These are phyloP conservation scores for Aspiorhynchus laticeps DNA, from an alignment of 2,113 vertebrate genomes.

Conservation along the genomic window DNA sequence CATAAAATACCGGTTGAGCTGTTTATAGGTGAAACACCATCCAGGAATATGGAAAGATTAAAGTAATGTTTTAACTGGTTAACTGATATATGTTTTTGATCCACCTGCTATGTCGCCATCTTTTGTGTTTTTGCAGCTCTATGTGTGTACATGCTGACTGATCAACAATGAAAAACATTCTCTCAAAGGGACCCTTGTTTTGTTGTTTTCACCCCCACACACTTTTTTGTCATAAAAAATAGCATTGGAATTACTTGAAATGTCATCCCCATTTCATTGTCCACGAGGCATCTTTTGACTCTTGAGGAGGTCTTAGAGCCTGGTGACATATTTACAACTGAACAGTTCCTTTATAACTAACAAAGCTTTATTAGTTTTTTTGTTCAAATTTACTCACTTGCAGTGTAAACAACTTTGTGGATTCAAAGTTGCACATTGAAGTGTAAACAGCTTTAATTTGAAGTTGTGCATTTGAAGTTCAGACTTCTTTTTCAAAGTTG, in stretches of 20 bases:
- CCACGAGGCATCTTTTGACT: neutral
- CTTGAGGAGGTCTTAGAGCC: neutral
- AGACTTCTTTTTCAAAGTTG: neutral
- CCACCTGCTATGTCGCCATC: neutral
- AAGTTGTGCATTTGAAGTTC: neutral
- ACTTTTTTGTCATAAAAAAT: neutral
- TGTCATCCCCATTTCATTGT: neutral
- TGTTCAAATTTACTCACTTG: neutral
- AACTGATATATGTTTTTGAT: neutral
- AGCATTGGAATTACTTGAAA: conserved; percentile 13
- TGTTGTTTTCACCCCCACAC: neutral
- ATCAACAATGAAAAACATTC: neutral
- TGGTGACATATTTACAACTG: neutral
- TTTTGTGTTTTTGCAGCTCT: neutral
- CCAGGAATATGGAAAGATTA: conserved; percentile 20
- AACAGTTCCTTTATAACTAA: neutral
- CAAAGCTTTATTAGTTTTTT: neutral
- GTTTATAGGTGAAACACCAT: conserved; percentile 49
- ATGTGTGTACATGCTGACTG: neutral
- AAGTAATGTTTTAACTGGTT: conserved; percentile 15
- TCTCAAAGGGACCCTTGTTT: neutral
- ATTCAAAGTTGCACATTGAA: neutral
- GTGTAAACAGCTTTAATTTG: neutral
- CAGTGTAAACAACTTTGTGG: neutral
- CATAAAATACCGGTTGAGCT: conserved; percentile 41